A percentile compares a stretch with the other conserved stretches of the same genome.
Conservation (phyloP, 2,113 vertebrate genomes). For the Barbus barbus region DNA sequence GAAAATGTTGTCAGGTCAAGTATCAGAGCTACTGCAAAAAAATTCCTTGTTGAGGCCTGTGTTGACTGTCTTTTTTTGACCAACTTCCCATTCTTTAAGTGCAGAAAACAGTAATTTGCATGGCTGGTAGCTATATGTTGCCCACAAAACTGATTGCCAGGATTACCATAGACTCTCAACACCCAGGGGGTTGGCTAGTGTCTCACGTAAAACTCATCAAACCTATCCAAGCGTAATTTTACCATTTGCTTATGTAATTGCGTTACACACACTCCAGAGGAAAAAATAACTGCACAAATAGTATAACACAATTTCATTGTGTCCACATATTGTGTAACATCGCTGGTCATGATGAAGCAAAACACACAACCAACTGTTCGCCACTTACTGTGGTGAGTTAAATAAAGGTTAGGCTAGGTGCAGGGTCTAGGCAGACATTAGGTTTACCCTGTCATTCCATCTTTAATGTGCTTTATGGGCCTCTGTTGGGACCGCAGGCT, state of each 20-base stretch:
- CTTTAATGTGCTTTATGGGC: slow-evolving; percentile 36
- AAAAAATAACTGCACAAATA: background rate
- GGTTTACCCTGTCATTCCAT: slow-evolving; percentile 19
- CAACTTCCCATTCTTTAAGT: background rate
- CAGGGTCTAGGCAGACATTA: slow-evolving; percentile 31
- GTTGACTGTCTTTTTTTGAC: background rate
- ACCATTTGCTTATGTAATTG: too few species aligned
- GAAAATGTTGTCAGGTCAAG: too few species aligned
- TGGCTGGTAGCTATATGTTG: background rate
- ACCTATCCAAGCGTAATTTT: background rate
- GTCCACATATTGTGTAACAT: background rate
- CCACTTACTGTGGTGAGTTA: slow-evolving; percentile 12
- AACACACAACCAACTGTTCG: background rate
- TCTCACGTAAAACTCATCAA: background rate
- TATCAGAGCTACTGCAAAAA: background rate
- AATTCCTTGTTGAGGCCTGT: background rate
- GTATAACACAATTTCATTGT: background rate
- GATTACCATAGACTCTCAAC: background rate
- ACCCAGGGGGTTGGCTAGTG: background rate
- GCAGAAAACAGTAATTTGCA: background rate
- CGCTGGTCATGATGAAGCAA: background rate
- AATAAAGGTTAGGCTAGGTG: slow-evolving; percentile 26
- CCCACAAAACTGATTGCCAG: background rate
- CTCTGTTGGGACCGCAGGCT: slow-evolving; percentile 29
- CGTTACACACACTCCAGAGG: background rate